Base-by-base conservation (phyloP, 2,113 vertebrate genomes). In the Festucalex cinctus region DNA sequence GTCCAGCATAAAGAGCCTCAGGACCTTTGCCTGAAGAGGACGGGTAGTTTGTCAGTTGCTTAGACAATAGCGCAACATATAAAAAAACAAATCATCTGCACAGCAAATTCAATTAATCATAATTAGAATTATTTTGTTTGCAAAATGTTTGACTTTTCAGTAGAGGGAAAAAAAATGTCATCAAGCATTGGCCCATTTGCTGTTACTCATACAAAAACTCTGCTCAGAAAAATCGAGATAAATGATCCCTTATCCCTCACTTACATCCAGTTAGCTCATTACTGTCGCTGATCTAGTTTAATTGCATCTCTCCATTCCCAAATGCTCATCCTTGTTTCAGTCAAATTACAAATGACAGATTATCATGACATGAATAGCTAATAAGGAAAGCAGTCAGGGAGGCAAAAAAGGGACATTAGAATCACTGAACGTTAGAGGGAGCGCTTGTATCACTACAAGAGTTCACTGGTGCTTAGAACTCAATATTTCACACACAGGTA, bases 1-100 rank as follows among this genome's bases (percentile, higher is more conserved):
- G 95, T 69, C 97, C 97, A 12, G 97, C 97, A 69, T 95, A 97
- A 73, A 99, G 93, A 60, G 94, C 95, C 88, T 98, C 96, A 22
- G 97, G 97, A 74, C 97, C 96, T 82, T 99, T 98, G 93, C 97
- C 97, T 99, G 91, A 84, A 82, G 87, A 91, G 81, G 85, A 91
- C 41, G 80, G 81, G 78, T 67, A 63, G 83, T 89, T 86, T 91
- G 84, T 90, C 8, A 73, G 20, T 61, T 37, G 26, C 22, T 62
- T 62, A 43, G 6, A 66, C 3, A 57, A 73, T 76, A 70, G 65
- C 57, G 26, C 44, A 35, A 13, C 61, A 75, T 1, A 19, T 19
- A 20, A 14, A 20, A 14, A 35, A 36, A 8, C 0, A 32, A 22
- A 36, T n/a, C 13, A 35, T 36, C 1, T 17, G 19, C 26, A 8